Percentiles rank a stretch among this genome's conserved stretches.
These are phyloP conservation scores for Agrypnus murinus DNA, from an alignment of 2,888 invertebrate genomes.

Conservation along the genomic window DNA sequence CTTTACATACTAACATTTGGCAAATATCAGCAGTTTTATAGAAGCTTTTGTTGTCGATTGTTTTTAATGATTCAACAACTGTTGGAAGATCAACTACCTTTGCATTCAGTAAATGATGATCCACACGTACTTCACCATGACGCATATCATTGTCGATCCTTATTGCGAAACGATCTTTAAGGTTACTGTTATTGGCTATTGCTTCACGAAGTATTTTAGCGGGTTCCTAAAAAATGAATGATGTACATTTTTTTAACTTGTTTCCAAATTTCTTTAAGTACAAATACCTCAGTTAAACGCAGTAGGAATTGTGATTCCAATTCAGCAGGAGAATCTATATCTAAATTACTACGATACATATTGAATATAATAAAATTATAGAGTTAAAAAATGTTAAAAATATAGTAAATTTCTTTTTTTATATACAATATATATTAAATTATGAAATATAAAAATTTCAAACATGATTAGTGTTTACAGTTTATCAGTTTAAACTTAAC, in stretches of 20 bases:
- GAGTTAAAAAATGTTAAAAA: too few species aligned
- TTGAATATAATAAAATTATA: too few species aligned
- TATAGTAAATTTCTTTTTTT: too few species aligned
- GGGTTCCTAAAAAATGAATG: slow-evolving; percentile 75
- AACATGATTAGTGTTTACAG: too few species aligned
- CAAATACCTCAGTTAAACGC: slow-evolving; percentile 62
- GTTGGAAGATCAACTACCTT: slow-evolving; percentile 95
- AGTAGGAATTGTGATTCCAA: slow-evolving; percentile 67
- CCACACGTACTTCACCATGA: slow-evolving; percentile 91
- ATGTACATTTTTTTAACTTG: slow-evolving; percentile 8
- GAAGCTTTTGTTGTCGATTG: slow-evolving; percentile 96
- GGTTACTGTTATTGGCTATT: slow-evolving; percentile 82
- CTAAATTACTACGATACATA: slow-evolving; percentile 55
- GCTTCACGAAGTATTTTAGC: slow-evolving; percentile 83
- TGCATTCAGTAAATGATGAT: slow-evolving; percentile 89
- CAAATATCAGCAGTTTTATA: slow-evolving; percentile 98
- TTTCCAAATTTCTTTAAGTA: slow-evolving; percentile 6
- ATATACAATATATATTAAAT: not conserved
- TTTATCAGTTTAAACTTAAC: too few species aligned
- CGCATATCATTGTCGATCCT: slow-evolving; percentile 92
- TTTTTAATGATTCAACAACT: slow-evolving; percentile 94
- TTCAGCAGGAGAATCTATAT: slow-evolving; percentile 62
- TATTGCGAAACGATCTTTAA: slow-evolving; percentile 90
- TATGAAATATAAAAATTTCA: slow-evolving; percentile 1
- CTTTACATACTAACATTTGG: slow-evolving; percentile 92